Evolutionary conservation across 1,140 invertebrate genomes (phyloP).

Genomic region (Pissodes strobi): DNA sequence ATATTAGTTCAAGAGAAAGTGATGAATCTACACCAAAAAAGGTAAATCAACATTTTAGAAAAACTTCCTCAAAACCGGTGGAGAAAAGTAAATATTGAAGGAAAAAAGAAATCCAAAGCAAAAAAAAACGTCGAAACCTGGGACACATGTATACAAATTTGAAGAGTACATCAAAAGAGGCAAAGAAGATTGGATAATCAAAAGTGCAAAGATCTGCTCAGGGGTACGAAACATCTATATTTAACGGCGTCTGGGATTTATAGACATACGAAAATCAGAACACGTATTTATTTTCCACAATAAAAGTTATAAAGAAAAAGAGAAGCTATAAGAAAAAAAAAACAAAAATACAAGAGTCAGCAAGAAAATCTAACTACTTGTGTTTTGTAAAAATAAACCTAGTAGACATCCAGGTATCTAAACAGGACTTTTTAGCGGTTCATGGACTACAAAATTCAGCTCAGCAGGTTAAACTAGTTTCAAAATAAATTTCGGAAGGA

Average conservation of each 20-base stretch:
- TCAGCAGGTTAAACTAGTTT: neutral
- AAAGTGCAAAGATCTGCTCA: no score
- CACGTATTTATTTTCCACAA: neutral
- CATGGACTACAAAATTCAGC: conserved; percentile 1
- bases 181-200: neutral
- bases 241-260: neutral
- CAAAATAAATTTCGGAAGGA: neutral
- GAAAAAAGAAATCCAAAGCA: neutral
- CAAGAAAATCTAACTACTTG: neutral
- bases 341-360: neutral
- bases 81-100: neutral
- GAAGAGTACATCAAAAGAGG: neutral
- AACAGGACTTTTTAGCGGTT: neutral
- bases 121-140: neutral
- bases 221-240: neutral
- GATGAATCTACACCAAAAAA: no score
- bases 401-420: neutral
- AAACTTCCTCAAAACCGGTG: no score
- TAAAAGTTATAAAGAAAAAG: neutral
- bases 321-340: neutral
- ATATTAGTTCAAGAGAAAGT: no score
- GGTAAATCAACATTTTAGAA: no score
- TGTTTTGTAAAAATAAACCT: no score
- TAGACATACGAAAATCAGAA: neutral
- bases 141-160: no score